Percentiles rank a stretch among this genome's conserved stretches.
These are phyloP conservation scores for Cerceris rybyensis DNA, from an alignment of 2,888 invertebrate genomes.

Conservation along the genomic window DNA sequence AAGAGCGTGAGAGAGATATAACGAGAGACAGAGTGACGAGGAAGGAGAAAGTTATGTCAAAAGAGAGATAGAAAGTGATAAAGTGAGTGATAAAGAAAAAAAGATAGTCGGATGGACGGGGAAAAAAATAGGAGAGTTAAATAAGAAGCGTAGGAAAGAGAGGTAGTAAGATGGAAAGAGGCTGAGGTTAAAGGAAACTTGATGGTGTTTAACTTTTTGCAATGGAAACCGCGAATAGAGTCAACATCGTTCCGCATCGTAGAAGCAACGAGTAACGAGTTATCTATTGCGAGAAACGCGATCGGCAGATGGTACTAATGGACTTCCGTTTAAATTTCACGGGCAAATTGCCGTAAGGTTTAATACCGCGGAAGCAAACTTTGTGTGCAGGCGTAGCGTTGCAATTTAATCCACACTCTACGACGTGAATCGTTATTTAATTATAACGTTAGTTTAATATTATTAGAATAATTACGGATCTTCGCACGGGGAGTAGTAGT, in stretches of 20 bases:
- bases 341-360: not conserved
- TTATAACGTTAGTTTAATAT: constrained; percentile 6
- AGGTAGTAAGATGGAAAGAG: too few species aligned
- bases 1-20: too few species aligned
- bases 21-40: too few species aligned
- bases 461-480: not conserved
- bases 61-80: too few species aligned
- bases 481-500: not conserved
- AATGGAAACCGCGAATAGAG: not conserved
- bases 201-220: not conserved
- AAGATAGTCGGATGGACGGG: too few species aligned
- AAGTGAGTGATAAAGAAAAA: too few species aligned
- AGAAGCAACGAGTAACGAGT: not conserved
- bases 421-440: not conserved
- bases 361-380: not conserved
- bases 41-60: too few species aligned
- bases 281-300: not conserved
- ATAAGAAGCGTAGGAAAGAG: too few species aligned
- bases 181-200: not conserved
- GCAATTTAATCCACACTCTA: not conserved
- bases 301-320: not conserved
- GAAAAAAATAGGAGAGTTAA: too few species aligned
- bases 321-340: not conserved
- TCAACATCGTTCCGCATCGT: not conserved
- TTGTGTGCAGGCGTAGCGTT: not conserved